These are phyloP conservation scores for Pediacus dermestoides DNA, from an alignment of 2,888 invertebrate species.

Conservation along the genomic window DNA sequence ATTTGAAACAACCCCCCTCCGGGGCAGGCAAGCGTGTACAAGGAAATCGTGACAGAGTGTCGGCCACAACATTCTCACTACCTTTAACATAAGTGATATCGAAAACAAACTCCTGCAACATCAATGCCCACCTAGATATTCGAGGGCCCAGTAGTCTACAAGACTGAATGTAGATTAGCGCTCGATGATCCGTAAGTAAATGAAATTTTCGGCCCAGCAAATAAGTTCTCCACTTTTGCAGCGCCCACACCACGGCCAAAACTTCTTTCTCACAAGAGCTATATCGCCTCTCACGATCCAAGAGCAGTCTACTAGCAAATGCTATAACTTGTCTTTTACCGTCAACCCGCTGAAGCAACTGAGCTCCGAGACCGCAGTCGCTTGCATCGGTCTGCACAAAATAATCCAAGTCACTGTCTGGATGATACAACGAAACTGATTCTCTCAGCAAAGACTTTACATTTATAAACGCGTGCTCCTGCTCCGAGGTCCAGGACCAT, in stretches of 20 bases:
- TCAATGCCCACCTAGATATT: conserved; percentile 29
- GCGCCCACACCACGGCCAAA: conserved; percentile 26
- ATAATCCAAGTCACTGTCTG: conserved; percentile 6
- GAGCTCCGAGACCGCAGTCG: conserved; percentile 9
- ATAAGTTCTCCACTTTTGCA: conserved; percentile 31
- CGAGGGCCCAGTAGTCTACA: conserved; percentile 28
- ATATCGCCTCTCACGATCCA: conserved; percentile 15
- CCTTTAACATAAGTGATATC: conserved; percentile 26
- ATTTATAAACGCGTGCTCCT: conserved; percentile 6
- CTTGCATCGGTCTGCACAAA: conserved; percentile 15
- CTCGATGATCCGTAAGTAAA: conserved; percentile 32
- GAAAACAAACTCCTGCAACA: conserved; percentile 31
- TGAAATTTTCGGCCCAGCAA: conserved; percentile 23
- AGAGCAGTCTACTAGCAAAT: conserved; percentile 15
- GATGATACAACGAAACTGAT: conserved; percentile 9
- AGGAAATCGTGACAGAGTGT: conserved; percentile 31
- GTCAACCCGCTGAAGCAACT: conserved; percentile 12
- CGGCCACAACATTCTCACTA: conserved; percentile 30
- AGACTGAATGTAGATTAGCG: conserved; percentile 28
- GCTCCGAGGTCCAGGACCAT: conserved; percentile 12
- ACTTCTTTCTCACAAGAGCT: conserved; percentile 25
- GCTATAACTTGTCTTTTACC: conserved; percentile 7
- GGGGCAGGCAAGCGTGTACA: background rate
- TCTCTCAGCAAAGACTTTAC: conserved; percentile 11
- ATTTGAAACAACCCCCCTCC: background rate